These are phyloP conservation scores for Meiosimyza platycephala DNA, from an alignment of 2,888 invertebrate genomes.

Conservation along the genomic window DNA sequence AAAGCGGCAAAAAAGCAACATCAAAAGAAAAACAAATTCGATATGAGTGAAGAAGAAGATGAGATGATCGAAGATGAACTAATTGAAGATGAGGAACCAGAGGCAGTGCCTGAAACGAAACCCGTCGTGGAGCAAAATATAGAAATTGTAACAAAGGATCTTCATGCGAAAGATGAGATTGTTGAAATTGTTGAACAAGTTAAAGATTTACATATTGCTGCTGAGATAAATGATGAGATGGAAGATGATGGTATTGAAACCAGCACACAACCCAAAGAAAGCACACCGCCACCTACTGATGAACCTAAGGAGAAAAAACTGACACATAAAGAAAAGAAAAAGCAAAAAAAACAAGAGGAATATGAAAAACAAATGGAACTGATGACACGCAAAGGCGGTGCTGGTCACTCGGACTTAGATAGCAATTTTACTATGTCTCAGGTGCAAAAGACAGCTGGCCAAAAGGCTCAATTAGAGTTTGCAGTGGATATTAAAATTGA, in stretches of 20 bases:
- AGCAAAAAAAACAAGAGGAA: slow-evolving; percentile 88
- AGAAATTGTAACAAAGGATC: slow-evolving; percentile 60
- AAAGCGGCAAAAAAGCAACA: slow-evolving; percentile 63
- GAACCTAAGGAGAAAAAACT: slow-evolving; percentile 76
- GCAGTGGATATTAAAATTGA: slow-evolving; percentile 98
- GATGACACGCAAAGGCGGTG: slow-evolving; percentile 86
- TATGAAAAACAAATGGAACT: slow-evolving; percentile 89
- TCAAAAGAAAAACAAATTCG: slow-evolving; percentile 50
- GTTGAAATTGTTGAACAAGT: slow-evolving; percentile 37
- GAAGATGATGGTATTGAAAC: slow-evolving; percentile 51
- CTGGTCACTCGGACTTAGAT: slow-evolving; percentile 89
- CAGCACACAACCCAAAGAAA: slow-evolving; percentile 47
- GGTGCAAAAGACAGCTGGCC: slow-evolving; percentile 78
- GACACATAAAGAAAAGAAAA: slow-evolving; percentile 92
- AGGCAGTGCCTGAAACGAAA: neutral
- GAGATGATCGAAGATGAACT: slow-evolving; percentile 46
- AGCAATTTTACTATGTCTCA: slow-evolving; percentile 96
- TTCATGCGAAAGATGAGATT: neutral
- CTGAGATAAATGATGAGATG: slow-evolving; percentile 40
- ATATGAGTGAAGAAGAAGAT: slow-evolving; percentile 58
- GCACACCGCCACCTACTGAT: slow-evolving; percentile 44
- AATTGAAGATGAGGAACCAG: slow-evolving; percentile 46
- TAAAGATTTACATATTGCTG: slow-evolving; percentile 38
- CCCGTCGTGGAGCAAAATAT: slow-evolving; percentile 60
- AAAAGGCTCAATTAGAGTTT: slow-evolving; percentile 86